Evolutionary conservation across 2,888 invertebrate genomes (phyloP).

Genomic region (Eristalis pertinax): DNA sequence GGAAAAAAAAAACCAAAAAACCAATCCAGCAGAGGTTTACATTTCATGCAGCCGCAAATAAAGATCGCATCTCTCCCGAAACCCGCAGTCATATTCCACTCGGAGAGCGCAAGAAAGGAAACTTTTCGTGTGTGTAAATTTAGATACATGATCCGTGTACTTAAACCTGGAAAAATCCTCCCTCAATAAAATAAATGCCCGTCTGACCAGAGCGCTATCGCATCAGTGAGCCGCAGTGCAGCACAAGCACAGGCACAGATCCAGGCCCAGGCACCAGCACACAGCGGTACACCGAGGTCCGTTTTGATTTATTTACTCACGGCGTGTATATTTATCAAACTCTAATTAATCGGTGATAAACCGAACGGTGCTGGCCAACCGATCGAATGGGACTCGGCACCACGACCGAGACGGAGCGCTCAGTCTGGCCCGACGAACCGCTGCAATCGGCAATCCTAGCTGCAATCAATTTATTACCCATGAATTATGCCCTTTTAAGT

Average conservation of each 20-base stretch:
- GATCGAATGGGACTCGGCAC: constrained; percentile 2
- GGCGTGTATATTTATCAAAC: constrained; percentile 82
- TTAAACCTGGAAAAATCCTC: constrained; percentile 77
- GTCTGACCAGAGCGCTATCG: constrained; percentile 36
- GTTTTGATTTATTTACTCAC: constrained; percentile 81
- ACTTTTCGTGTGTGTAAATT: constrained; percentile 68
- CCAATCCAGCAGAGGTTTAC: constrained; percentile 45
- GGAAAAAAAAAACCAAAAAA: constrained; percentile 30
- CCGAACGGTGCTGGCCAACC: constrained; percentile 74
- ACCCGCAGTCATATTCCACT: constrained; percentile 50
- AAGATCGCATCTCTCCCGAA: constrained; percentile 67
- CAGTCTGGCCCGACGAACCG: neutral
- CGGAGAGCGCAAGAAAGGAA: constrained; percentile 3
- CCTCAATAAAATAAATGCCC: constrained; percentile 80
- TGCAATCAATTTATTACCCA: constrained; percentile 80
- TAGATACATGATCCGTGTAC: constrained; percentile 70
- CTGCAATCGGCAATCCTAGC: constrained; percentile 51
- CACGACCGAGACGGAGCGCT: neutral
- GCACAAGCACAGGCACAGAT: neutral
- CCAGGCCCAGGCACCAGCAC: neutral
- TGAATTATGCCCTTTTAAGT: constrained; percentile 80
- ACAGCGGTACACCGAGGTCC: constrained; percentile 1
- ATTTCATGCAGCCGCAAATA: constrained; percentile 57
- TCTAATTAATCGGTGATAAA: constrained; percentile 82
- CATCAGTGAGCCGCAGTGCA: neutral